Conservation (phyloP, 2,113 vertebrate species). For the Hystrix cristata region DNA sequence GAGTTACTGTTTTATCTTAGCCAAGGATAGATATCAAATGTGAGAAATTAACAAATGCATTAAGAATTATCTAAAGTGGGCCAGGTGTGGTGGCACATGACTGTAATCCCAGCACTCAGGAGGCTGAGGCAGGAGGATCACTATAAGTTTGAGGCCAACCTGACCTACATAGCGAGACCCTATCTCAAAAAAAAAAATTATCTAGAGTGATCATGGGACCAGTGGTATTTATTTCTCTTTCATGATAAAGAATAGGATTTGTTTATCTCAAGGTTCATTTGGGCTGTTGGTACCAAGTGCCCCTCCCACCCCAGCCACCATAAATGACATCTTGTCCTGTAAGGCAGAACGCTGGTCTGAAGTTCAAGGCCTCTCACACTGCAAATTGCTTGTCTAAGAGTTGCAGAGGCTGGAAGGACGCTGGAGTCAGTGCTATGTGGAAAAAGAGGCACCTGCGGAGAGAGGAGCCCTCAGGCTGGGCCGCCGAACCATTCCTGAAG, state of each 20-base stretch:
- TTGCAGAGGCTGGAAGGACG: not conserved
- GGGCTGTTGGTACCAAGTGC: not conserved
- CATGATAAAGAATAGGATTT: constrained; percentile 53
- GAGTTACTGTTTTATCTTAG: not conserved
- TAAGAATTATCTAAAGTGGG: not conserved
- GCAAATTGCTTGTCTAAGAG: not conserved
- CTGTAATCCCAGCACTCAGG: not conserved
- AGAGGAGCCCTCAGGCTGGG: rapidly evolving
- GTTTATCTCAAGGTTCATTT: constrained; percentile 52
- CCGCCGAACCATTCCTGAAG: not conserved
- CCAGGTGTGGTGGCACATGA: not conserved
- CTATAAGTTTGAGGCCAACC: not conserved
- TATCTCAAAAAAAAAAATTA: not conserved
- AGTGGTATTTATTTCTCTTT: constrained; percentile 5
- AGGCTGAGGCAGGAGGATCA: not conserved
- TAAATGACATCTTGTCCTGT: not conserved
- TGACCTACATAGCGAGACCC: not conserved
- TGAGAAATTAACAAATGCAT: not conserved
- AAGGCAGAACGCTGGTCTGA: not conserved
- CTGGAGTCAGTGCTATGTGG: not conserved
- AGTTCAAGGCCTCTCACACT: constrained; percentile 16
- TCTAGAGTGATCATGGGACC: not conserved
- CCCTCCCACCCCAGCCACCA: not conserved
- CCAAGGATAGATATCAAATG: not conserved
- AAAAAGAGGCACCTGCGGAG: not conserved